Base-by-base conservation (phyloP, 2,113 vertebrate species). In the Ceyx cyanopectus region DNA sequence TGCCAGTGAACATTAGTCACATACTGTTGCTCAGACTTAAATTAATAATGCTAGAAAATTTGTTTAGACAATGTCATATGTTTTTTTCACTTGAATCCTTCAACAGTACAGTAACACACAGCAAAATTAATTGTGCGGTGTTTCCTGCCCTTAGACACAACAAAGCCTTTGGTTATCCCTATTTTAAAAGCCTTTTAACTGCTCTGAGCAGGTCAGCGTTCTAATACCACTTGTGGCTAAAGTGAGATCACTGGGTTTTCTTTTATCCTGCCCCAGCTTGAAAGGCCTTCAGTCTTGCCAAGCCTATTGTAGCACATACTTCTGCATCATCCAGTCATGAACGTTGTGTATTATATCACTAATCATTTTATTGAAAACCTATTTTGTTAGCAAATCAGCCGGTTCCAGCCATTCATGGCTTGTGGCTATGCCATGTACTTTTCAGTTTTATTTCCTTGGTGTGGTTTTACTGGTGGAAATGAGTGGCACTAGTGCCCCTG, bases 1-100 rank as follows among this genome's bases (percentile, higher is more conserved):
- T 63, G 87, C 79, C 84, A 89, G 80, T 40, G 72, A 92, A 67
- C 82, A 67, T 97, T 92, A 94, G 89, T 94, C 83, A 81, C 81
- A n/a, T 86, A 51, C 63, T 69, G 37, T 69, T 94, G 61, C 85
- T 85, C 83, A 92, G 82, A 48, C 81, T 91, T 85, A 69, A 80
- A 83, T 76, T 57, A 94, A 94, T 93, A 87, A 87, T 77, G 72
- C 58, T 76, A 16, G 74, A 95, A 86, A 72, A 68, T 91, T 93
- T 90, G 41, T 92, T 94, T 83, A 93, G 88, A 85, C 43, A 43
- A 30, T 61, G 48, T 43, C 56, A 67, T 88, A 69, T n/a, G 20
- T 53, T 81, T 92, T 43, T 58, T 85, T 73, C 62, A 45, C 45
- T 94, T 77, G 61, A 50, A 60, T 85, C 61, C 90, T 88, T 85